phyloP scores from a whole-genome alignment of 2,113 vertebrate species.

The Pogonocichla stellata region DNA sequence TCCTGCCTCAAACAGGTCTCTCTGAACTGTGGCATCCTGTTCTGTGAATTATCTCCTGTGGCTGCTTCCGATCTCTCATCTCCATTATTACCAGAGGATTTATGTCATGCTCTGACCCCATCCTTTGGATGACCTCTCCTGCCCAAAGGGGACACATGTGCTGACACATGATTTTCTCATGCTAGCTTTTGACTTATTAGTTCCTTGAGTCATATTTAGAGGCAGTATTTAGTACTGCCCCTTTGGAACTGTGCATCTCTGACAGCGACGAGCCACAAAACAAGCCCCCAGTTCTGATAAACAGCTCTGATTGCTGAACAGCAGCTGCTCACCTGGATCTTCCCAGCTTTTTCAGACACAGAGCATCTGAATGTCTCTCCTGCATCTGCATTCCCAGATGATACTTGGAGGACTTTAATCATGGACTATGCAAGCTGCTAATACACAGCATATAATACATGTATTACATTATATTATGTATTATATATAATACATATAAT shows the following conservation, averaged over 20 bases:
- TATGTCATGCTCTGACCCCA: background rate
- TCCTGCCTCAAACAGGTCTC: background rate
- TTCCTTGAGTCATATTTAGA: background rate
- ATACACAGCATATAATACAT: too few species aligned
- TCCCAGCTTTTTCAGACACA: background rate
- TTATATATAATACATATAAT: too few species aligned
- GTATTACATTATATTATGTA: too few species aligned
- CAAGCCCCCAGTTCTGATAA: background rate
- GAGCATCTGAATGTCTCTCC: background rate
- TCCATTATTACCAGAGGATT: background rate
- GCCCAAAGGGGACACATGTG: background rate
- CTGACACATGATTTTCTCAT: background rate
- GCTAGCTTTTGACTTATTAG: background rate
- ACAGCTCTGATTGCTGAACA: background rate
- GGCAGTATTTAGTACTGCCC: background rate
- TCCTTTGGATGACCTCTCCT: background rate
- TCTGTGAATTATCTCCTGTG: background rate
- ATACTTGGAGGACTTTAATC: background rate
- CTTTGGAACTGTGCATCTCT: background rate
- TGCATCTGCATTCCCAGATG: background rate
- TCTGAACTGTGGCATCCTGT: background rate
- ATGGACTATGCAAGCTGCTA: background rate
- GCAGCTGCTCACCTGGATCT: background rate
- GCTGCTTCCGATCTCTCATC: background rate
- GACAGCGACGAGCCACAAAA: background rate